phyloP scores from a whole-genome alignment of 1,140 invertebrate genomes.

The Melipona quadrifasciata region DNA sequence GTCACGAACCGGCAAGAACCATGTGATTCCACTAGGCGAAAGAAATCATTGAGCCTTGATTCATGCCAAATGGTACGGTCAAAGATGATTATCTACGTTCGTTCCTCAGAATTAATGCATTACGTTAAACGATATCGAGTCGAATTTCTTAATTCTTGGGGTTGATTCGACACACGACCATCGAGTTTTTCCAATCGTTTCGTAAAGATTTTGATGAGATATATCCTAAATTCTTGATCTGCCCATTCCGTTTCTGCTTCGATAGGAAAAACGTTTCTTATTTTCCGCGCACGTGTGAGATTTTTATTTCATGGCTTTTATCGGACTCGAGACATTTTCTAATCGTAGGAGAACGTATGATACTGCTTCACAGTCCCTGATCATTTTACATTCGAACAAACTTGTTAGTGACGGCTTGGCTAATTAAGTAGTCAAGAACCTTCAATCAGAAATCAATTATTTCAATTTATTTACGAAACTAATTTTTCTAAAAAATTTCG shows the following conservation, averaged over 20 bases:
- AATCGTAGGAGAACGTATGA: no score
- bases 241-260: not conserved
- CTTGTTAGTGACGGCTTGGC: no score
- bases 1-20: not conserved
- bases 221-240: not conserved
- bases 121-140: not conserved
- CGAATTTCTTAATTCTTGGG: not conserved
- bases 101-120: not conserved
- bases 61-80: slow-evolving; percentile 1
- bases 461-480: no score
- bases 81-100: not conserved
- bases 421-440: no score
- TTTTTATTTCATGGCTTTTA: no score
- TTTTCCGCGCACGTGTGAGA: not conserved
- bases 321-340: not conserved
- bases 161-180: not conserved
- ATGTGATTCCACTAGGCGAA: slow-evolving; percentile 14
- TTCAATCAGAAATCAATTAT: no score
- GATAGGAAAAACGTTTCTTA: not conserved
- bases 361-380: no score
- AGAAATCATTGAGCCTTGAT: slow-evolving; percentile 8
- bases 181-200: no score
- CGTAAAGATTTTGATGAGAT: slow-evolving; percentile 7
- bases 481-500: no score
- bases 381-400: no score